A percentile compares a stretch with the other conserved stretches of the same genome.
These are phyloP conservation scores for Eugnorisma glareosa DNA, from an alignment of 2,888 invertebrate genomes.

Conservation along the genomic window DNA sequence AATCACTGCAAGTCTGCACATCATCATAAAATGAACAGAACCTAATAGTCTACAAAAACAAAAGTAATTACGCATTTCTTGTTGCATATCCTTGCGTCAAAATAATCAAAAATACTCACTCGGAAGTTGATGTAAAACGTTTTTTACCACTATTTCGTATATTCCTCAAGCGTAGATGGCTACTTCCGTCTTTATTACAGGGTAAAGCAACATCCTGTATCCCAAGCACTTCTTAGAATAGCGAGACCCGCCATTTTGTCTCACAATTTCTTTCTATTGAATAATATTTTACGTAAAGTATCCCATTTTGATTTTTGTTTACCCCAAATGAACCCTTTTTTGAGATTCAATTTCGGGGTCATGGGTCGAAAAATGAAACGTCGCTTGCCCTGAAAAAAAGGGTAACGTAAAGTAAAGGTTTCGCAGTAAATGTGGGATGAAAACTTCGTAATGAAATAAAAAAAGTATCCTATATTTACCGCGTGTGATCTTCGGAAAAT, in stretches of 20 bases:
- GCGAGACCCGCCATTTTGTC: conserved; percentile 24
- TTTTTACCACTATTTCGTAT: background rate
- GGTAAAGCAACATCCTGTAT: background rate
- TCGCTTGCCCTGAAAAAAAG: conserved; percentile 7
- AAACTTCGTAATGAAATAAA: background rate
- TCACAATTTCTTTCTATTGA: conserved; percentile 41
- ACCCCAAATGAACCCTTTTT: conserved; percentile 8
- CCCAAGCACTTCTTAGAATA: conserved; percentile 11
- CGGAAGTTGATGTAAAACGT: background rate
- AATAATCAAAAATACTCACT: background rate
- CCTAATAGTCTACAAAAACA: no score
- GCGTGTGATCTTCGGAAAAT: no score
- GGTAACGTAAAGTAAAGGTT: conserved; percentile 10
- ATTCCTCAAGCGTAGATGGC: background rate
- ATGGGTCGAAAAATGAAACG: conserved; percentile 29
- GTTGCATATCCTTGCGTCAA: no score
- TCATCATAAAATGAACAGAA: no score
- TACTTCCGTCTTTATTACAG: background rate
- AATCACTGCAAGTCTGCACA: no score
- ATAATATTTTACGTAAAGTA: conserved; percentile 24
- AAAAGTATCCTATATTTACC: no score
- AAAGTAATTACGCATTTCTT: no score
- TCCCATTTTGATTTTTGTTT: conserved; percentile 38
- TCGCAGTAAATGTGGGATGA: conserved; percentile 22
- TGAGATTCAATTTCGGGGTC: conserved; percentile 35